A percentile compares a stretch with the other conserved stretches of the same genome.
Evolutionary conservation across 2,797 vertebrate genomes (phyloP).

Genomic region (Eleutherodactylus coqui): DNA sequence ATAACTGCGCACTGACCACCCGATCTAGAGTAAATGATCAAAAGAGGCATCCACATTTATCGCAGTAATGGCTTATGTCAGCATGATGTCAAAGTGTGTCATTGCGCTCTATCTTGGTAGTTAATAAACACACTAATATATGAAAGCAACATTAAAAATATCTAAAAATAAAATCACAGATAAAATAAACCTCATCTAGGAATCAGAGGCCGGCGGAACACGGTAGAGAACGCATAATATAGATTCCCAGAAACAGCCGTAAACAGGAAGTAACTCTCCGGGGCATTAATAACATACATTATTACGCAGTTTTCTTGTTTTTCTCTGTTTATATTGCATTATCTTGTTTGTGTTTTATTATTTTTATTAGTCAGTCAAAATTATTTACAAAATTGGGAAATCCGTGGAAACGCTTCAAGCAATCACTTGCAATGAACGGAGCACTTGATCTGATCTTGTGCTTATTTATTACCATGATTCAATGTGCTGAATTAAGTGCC

Average conservation of each 20-base stretch:
- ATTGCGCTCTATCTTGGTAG: background rate
- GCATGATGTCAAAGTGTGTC: conserved; percentile 11
- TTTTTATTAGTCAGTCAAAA: background rate
- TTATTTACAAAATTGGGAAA: conserved; percentile 3
- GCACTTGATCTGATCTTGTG: conserved; percentile 17
- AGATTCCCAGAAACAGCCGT: conserved; percentile 36
- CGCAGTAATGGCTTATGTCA: conserved; percentile 18
- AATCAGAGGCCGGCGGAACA: background rate
- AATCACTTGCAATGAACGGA: background rate
- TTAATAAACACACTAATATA: conserved; percentile 9
- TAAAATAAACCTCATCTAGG: background rate
- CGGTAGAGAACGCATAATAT: background rate
- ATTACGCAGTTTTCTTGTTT: conserved; percentile 24
- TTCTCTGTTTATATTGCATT: background rate
- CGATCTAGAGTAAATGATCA: background rate
- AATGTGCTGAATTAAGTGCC: background rate
- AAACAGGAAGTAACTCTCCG: conserved; percentile 22
- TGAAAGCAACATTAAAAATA: background rate
- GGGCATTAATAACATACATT: background rate
- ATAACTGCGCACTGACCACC: background rate
- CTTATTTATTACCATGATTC: background rate
- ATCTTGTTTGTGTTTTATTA: conserved; percentile 13
- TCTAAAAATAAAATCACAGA: background rate
- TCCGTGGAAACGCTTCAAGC: background rate
- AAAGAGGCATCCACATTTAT: background rate